phyloP scores from a whole-genome alignment of 2,113 vertebrate genomes.

The Paraplagusia blochii region DNA sequence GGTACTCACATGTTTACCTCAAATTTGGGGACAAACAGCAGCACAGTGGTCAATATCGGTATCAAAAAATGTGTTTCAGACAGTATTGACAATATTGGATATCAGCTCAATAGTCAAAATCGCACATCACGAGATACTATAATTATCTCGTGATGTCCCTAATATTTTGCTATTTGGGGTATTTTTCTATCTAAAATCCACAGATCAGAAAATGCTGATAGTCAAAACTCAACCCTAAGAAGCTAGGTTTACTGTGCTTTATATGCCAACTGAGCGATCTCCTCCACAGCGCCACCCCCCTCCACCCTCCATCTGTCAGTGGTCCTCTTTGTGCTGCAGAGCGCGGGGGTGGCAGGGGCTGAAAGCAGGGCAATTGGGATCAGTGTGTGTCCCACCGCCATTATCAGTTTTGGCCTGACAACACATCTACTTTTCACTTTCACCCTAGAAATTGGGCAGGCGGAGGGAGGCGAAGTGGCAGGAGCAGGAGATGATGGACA shows the following conservation, averaged over 20 bases:
- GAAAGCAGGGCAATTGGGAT: slow-evolving; percentile 74
- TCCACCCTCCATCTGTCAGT: slow-evolving; percentile 71
- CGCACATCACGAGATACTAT: too few relatives aligned
- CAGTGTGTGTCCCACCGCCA: slow-evolving; percentile 69
- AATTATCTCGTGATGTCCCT: too few relatives aligned
- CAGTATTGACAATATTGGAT: too few relatives aligned
- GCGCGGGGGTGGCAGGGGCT: slow-evolving; percentile 64
- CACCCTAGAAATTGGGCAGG: slow-evolving; percentile 56
- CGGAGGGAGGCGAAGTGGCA: slow-evolving; percentile 44
- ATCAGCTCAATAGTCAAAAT: too few relatives aligned
- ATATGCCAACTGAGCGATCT: slow-evolving; percentile 70
- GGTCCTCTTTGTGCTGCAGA: slow-evolving; percentile 64
- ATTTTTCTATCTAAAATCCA: background rate
- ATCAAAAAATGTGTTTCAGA: too few relatives aligned
- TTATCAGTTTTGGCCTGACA: slow-evolving; percentile 76
- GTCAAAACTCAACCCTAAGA: slow-evolving; percentile 8
- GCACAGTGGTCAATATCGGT: too few relatives aligned
- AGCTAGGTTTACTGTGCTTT: slow-evolving; percentile 54
- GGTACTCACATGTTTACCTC: too few relatives aligned
- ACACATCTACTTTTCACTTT: slow-evolving; percentile 74
- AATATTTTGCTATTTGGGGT: too few relatives aligned
- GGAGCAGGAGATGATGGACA: slow-evolving; percentile 70
- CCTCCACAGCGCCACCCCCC: slow-evolving; percentile 50
- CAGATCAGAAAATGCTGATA: background rate
- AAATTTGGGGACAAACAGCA: too few relatives aligned